Evolutionary conservation across 53 echinoderm and acorn worm genomes (phyloP), one percentile per base, ranked within the genome.

Genomic region (Apostichopus leukothele): DNA sequence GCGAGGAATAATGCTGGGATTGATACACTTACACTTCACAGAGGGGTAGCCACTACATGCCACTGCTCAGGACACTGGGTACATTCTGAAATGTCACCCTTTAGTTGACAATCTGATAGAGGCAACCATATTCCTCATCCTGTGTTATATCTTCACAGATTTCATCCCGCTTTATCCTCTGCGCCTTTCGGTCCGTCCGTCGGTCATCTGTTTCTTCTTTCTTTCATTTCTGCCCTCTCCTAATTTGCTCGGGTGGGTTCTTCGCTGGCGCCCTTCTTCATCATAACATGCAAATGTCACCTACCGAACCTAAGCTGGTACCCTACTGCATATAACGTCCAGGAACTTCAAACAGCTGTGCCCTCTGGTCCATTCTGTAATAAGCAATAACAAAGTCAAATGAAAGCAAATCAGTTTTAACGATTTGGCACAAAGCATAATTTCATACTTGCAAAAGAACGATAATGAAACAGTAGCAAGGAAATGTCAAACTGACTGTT

Each of bases 301-400:
- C 59, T 21, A 81, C 55, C 59, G 9, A 9, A 25, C 50, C 21
- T 10, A 23, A 52, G 60, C 19, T 11, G 22, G 59, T 19, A 54
- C n/a, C 19, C 21, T 81, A 52, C 54, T 81, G 54, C 52, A 54
- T 21, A 54, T 54, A 59, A 59, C 81, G 11, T 52, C 18, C 9
- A 16, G 21, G 55, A 54, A 81, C 81, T 81, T 81, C 81, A 81
- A 7, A 81, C 81, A 19, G 81, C 55, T 20, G 81, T 81, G 10
- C 81, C 81, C 25, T 81, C 55, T 10, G 81, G 59, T 81, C 55
- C 54, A 81, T 81, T 81, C 81, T 81, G 53, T 81, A 59, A 81
- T 21, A 53, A 21, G 55, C 25, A 50, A 77, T 5, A 26, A 77
- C 2, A 5, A 27, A 39, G 0, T 39, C 39, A 39, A 39, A 39